These are phyloP conservation scores for Pachliopta kotzebuea DNA, from an alignment of 2,888 invertebrate species.

Conservation along the genomic window DNA sequence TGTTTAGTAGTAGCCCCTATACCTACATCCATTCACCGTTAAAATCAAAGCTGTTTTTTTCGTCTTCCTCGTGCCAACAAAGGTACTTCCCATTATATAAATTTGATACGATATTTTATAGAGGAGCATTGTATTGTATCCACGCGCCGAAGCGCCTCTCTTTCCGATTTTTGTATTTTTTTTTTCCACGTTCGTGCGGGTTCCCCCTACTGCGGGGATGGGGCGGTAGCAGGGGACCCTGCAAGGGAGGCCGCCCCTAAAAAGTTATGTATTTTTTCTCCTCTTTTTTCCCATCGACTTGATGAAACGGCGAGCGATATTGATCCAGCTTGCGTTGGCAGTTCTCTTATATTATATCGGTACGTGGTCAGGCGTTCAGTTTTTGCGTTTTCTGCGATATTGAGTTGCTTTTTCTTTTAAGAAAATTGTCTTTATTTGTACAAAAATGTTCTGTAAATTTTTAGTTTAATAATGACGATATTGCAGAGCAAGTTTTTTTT, in stretches of 20 bases:
- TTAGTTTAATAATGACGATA: no score
- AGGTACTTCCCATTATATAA: constrained; percentile 68
- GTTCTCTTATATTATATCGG: constrained; percentile 38
- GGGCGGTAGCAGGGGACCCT: constrained; percentile 43
- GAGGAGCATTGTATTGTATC: constrained; percentile 59
- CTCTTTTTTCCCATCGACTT: constrained; percentile 77
- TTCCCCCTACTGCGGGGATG: constrained; percentile 42
- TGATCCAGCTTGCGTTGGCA: constrained; percentile 59
- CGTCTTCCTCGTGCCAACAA: constrained; percentile 59
- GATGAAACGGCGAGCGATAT: constrained; percentile 75
- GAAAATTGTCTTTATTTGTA: no score
- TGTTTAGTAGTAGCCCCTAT: constrained; percentile 34
- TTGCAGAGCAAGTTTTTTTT: no score
- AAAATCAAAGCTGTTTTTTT: constrained; percentile 54
- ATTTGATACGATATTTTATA: constrained; percentile 75
- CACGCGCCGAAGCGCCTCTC: constrained; percentile 61
- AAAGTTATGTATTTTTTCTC: constrained; percentile 80
- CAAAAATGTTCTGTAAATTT: no score
- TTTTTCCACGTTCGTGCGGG: constrained; percentile 52
- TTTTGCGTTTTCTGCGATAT: not conserved
- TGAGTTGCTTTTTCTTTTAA: constrained; percentile 2
- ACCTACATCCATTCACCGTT: constrained; percentile 47
- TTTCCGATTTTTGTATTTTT: constrained; percentile 61
- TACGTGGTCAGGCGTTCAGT: constrained; percentile 16
- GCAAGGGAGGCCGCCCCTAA: constrained; percentile 69